These are phyloP conservation scores for Myotis findleyi DNA, from an alignment of 2,797 vertebrate species.

Conservation along the genomic window DNA sequence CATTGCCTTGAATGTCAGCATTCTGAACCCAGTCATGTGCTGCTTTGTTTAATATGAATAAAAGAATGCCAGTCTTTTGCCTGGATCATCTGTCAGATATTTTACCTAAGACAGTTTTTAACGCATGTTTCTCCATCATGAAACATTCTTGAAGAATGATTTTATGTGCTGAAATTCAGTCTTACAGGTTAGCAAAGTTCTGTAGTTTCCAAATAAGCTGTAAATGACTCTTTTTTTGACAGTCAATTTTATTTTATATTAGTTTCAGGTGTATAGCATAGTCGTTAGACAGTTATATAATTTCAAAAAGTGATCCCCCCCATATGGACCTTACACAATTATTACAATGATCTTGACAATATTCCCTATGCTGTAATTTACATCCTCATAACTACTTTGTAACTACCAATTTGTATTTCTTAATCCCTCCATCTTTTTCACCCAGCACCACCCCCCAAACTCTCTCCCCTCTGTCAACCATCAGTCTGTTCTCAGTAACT, in stretches of 20 bases:
- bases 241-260: background rate
- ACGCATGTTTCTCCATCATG: background rate
- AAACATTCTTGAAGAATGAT: background rate
- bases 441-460: too few species aligned
- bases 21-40: background rate
- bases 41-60: background rate
- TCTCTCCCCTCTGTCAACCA: background rate
- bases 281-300: background rate
- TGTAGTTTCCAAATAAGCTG: conserved; percentile 8
- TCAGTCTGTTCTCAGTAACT: background rate
- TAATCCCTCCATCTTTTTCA: too few species aligned
- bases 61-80: background rate
- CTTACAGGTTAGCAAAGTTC: background rate
- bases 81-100: background rate
- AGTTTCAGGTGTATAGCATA: background rate
- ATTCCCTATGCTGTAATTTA: background rate
- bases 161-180: background rate
- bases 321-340: background rate
- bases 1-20: background rate
- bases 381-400: background rate
- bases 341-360: background rate
- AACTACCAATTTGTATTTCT: too few species aligned
- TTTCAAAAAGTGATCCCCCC: background rate
- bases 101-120: conserved; percentile 12
- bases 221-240: background rate